Base-by-base conservation (phyloP, 2,888 invertebrate genomes). In the Melitaea athalia region DNA sequence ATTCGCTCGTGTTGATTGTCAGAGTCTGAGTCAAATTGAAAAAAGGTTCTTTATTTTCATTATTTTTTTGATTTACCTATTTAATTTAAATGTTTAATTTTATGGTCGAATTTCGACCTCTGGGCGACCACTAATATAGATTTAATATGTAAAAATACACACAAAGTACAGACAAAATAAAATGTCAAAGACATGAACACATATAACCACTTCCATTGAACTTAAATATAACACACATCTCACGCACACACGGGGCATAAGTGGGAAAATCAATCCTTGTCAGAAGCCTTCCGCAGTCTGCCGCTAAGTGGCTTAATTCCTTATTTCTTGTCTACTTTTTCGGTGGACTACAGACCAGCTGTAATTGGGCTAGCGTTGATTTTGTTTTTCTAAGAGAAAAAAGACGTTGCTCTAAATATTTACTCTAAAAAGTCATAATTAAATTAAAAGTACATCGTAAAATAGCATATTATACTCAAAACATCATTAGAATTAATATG, bases 261-360 rank as follows among this genome's bases (percentile, higher is more conserved):
- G 82, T 75, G 78, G 77, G 77, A 79, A 81, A 86, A 87, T 88
- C 88, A 86, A 87, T 88, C 85, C 82, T 80, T 81, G 86, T 87
- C 87, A 81, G 74, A 69, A 72, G 71, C 72, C 73, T 67, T 76
- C 76, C 74, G 74, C 77, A 72, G 74, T 68, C 76, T 78, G 79
- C 81, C 81, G 81, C 84, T 86, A 83, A 88, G 85, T 87, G 83
- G 83, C 87, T 81, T 85, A 86, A 87, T 85, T 83, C 83, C 78
- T 64, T 50, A 31, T 68, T 60, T 60, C 60, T 68, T 63, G 59
- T 50, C 69, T 77, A 57, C n/a, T 78, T 79, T 76, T 75, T 77
- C 78, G 76, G 76, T 15, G 38, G 31, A 57, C 42, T 14, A 8
- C 5, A 33, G 31, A 33, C 11, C 14, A 31, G 33, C 53, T 33